These are phyloP conservation scores for Siderastrea siderea DNA, from an alignment of 92 coral and sea anemone species.

Conservation along the genomic window DNA sequence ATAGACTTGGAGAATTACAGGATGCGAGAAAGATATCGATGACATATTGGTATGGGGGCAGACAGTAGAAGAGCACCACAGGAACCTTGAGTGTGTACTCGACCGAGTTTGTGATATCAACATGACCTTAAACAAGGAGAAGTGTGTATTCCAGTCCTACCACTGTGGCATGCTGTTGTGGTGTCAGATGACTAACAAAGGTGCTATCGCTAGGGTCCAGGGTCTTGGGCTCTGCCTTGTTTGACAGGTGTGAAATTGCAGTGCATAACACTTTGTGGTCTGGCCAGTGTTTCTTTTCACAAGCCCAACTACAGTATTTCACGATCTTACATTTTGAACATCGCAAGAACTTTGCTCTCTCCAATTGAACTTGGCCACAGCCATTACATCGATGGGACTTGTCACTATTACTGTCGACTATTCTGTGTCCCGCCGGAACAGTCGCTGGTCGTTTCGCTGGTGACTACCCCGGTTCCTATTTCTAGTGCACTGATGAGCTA, in stretches of 20 bases:
- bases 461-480: slow-evolving; percentile 7
- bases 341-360: not conserved
- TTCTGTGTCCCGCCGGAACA: slow-evolving; percentile 64
- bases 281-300: slow-evolving; percentile 53
- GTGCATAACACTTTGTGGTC: slow-evolving; percentile 31
- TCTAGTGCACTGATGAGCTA: slow-evolving; percentile 52
- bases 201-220: not conserved
- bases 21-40: slow-evolving; percentile 77
- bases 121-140: slow-evolving; percentile 72
- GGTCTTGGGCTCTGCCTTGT: not conserved
- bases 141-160: slow-evolving; percentile 60
- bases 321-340: slow-evolving; percentile 48
- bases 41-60: slow-evolving; percentile 79
- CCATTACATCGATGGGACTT: slow-evolving; percentile 42
- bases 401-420: slow-evolving; percentile 41
- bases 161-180: slow-evolving; percentile 30
- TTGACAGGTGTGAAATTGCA: not conserved
- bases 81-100: slow-evolving; percentile 27
- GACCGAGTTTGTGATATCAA: slow-evolving; percentile 47
- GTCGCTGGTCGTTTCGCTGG: slow-evolving; percentile 63
- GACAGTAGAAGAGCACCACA: slow-evolving; percentile 71
- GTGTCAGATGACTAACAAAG: slow-evolving; percentile 31
- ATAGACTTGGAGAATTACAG: slow-evolving; percentile 53
- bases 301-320: slow-evolving; percentile 17
- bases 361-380: slow-evolving; percentile 8